phyloP scores from a whole-genome alignment of 1,140 invertebrate species.

The Chrysoperla carnea region DNA sequence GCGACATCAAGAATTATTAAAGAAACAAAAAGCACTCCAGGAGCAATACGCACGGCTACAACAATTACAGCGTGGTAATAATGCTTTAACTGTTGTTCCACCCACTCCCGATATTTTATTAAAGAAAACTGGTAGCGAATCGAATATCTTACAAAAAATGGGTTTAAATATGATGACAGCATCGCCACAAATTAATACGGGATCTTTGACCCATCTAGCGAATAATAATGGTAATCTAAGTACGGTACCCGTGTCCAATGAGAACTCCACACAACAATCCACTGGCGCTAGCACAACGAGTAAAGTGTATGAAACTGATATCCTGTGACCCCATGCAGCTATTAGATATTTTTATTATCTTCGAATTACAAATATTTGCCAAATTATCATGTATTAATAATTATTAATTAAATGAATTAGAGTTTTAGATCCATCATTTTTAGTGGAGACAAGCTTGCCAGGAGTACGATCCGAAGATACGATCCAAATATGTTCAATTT shows the following conservation, averaged over 20 bases:
- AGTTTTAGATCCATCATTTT: too few species aligned
- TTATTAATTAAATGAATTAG: too few species aligned
- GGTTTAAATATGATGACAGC: constrained; percentile 43
- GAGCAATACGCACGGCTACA: constrained; percentile 77
- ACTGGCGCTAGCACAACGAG: constrained; percentile 28
- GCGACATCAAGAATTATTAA: constrained; percentile 67
- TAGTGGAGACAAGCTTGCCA: too few species aligned
- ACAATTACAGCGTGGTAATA: constrained; percentile 59
- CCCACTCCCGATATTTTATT: constrained; percentile 41
- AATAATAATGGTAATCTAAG: constrained; percentile 14
- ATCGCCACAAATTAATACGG: constrained; percentile 28
- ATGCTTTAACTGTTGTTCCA: constrained; percentile 29
- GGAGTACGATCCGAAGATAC: too few species aligned
- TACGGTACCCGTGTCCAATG: constrained; percentile 6
- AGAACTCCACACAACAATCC: constrained; percentile 14
- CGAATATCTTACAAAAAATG: constrained; percentile 72
- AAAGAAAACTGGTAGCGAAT: constrained; percentile 80
- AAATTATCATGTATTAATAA: too few species aligned
- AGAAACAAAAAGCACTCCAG: constrained; percentile 71
- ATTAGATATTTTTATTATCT: too few species aligned
- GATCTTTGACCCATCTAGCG: constrained; percentile 40
- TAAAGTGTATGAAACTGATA: constrained; percentile 77
- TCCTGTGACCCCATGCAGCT: constrained; percentile 42
- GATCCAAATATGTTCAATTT: too few species aligned
- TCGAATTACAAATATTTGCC: too few species aligned